These are phyloP conservation scores for Tryphoninae sp. DNA, from an alignment of 2,888 invertebrate species.

Conservation along the genomic window DNA sequence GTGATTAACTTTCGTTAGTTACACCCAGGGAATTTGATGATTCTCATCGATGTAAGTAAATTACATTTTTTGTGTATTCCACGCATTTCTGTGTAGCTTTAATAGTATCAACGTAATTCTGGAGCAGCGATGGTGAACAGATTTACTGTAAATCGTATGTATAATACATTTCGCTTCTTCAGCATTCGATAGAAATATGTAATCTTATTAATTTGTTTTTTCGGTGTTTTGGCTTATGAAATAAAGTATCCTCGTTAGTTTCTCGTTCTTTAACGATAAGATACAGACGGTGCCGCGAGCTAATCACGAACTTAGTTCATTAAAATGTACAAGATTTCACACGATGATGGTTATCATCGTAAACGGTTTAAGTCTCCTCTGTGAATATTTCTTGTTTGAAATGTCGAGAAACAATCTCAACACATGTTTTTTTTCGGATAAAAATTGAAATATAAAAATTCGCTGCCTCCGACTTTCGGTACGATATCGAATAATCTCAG, in stretches of 20 bases:
- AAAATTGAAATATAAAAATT: constrained; percentile 62
- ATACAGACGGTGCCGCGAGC: constrained; percentile 55
- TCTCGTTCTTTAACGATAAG: constrained; percentile 35
- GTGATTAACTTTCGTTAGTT: constrained; percentile 29
- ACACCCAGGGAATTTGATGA: constrained; percentile 3
- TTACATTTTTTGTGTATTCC: constrained; percentile 36
- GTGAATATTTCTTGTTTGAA: not conserved
- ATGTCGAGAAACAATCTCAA: constrained; percentile 16
- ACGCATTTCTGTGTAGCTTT: constrained; percentile 56
- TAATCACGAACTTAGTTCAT: constrained; percentile 36
- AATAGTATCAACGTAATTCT: constrained; percentile 50
- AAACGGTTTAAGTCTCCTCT: not conserved
- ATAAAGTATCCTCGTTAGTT: constrained; percentile 15
- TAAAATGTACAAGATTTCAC: constrained; percentile 55
- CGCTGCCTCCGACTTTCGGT: constrained; percentile 12
- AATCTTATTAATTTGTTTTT: constrained; percentile 8
- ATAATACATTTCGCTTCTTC: constrained; percentile 60
- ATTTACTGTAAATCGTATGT: constrained; percentile 52
- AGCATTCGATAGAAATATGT: constrained; percentile 49
- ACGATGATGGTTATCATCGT: constrained; percentile 18
- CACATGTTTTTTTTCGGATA: constrained; percentile 33
- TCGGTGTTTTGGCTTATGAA: not conserved
- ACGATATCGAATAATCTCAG: constrained; percentile 32
- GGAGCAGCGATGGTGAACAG: constrained; percentile 54
- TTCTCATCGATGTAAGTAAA: not conserved